These are phyloP conservation scores for Lasius platythorax DNA, from an alignment of 2,888 invertebrate genomes.

Conservation along the genomic window DNA sequence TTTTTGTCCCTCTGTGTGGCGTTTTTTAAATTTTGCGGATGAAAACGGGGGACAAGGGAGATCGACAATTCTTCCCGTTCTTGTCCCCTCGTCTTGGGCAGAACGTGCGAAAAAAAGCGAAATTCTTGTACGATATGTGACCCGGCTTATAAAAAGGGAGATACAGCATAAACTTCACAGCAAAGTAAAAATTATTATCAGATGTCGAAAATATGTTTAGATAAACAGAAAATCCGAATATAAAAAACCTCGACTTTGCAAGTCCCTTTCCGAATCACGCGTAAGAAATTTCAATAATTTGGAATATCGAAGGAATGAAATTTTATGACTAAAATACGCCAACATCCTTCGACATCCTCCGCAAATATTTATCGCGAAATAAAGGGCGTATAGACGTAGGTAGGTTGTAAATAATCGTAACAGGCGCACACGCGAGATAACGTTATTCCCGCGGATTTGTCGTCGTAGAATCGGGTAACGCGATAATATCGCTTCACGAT, in stretches of 20 bases:
- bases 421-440: neutral
- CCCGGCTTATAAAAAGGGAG: neutral
- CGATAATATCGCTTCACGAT: constrained; percentile 28
- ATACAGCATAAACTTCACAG: neutral
- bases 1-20: constrained; percentile 16
- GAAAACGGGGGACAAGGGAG: constrained; percentile 1
- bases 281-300: constrained; percentile 5
- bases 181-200: neutral
- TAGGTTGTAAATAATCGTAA: neutral
- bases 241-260: neutral
- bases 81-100: neutral
- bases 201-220: constrained; percentile 9
- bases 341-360: neutral
- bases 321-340: constrained; percentile 12
- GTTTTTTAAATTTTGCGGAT: constrained; percentile 40
- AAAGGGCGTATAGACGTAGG: neutral
- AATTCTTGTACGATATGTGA: neutral
- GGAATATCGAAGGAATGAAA: neutral
- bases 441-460: neutral
- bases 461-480: neutral
- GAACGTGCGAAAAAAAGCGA: neutral
- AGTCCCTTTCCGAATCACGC: neutral
- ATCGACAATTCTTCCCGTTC: constrained; percentile 11
- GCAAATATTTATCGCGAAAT: constrained; percentile 2
- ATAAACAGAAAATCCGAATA: constrained; percentile 8